A percentile compares a stretch with the other conserved stretches of the same genome.
phyloP scores from a whole-genome alignment of 2,888 invertebrate species.

The Drosophila infuscata region DNA sequence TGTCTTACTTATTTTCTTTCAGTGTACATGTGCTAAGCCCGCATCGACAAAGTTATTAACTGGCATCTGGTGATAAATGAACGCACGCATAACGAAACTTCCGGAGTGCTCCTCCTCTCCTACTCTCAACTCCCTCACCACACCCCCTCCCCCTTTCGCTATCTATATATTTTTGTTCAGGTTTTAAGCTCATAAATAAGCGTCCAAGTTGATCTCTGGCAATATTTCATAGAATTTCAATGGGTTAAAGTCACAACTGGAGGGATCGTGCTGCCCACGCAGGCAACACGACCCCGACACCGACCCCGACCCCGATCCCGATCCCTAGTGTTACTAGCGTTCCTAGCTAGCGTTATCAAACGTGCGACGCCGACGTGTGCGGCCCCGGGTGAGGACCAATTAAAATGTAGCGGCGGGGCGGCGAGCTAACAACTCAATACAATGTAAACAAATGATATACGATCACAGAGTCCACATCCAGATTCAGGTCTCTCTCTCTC shows the following conservation, averaged over 20 bases:
- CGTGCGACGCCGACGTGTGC: slow-evolving; percentile 57
- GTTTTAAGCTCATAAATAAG: slow-evolving; percentile 54
- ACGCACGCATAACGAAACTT: slow-evolving; percentile 51
- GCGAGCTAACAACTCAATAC: slow-evolving; percentile 76
- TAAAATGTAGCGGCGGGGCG: slow-evolving; percentile 69
- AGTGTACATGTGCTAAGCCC: slow-evolving; percentile 38
- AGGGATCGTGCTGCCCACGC: slow-evolving; percentile 56
- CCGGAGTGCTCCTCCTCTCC: slow-evolving; percentile 42
- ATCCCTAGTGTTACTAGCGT: slow-evolving; percentile 1
- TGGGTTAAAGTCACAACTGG: slow-evolving; percentile 2
- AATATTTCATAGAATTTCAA: slow-evolving; percentile 35
- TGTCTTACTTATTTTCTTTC: neutral
- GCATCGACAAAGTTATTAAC: slow-evolving; percentile 72
- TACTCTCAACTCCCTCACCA: neutral
- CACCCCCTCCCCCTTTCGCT: neutral
- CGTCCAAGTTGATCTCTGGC: slow-evolving; percentile 11
- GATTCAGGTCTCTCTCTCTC: neutral
- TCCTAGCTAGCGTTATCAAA: slow-evolving; percentile 51
- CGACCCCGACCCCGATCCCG: neutral
- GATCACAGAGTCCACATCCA: slow-evolving; percentile 54
- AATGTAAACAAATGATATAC: slow-evolving; percentile 80
- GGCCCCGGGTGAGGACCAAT: slow-evolving; percentile 62
- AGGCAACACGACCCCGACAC: slow-evolving; percentile 24
- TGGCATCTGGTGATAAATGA: slow-evolving; percentile 62
- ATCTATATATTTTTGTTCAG: neutral